Evolutionary conservation across 2,797 vertebrate species (phyloP), one percentile per base, ranked within the genome.

Genomic region (Synaphobranchus kaupii): DNA sequence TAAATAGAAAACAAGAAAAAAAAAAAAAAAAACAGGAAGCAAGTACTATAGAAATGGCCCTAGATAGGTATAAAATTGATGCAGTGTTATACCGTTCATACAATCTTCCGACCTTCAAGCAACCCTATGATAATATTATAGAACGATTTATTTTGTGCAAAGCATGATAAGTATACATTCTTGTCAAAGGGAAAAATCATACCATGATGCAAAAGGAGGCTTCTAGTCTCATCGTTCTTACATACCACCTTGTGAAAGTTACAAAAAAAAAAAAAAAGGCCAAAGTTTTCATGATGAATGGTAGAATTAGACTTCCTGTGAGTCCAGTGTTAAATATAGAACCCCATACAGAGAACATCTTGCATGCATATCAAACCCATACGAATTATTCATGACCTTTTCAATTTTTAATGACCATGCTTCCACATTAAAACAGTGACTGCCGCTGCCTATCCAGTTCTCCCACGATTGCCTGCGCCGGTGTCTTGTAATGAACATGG

Each of bases 331-430:
- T 95, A 96, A 95, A 96, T 94, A 94, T 95, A 96, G 95, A 94
- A 89, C 85, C 89, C 90, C 88, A 90, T 92, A 93, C 87, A 92
- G 91, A 89, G 87, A 81, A 47, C 83, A 73, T 88, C 89, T 88
- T 58, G 92, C 92, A 92, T 78, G 93, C 88, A 91, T 89, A 94
- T 94, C 91, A 90, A 89, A 93, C 92, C 87, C 85, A 2, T 84
- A 91, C 91, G 91, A 96, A 95, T 96, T 91, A 95, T 96, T 96
- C 90, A 96, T 94, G 89, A 88, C 73, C 84, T 86, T 68, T 93
- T 93, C 92, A 86, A 95, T 94, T 91, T 95, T 96, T 96, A 94
- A 96, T 44, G 22, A 91, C 89, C 22, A 34, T 89, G 89, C 88
- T 89, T 89, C 90, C 87, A 87, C 47, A 84, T 90, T 87, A 90